phyloP scores from a whole-genome alignment of 2,797 vertebrate genomes.

The Eurystomus glaucurus region DNA sequence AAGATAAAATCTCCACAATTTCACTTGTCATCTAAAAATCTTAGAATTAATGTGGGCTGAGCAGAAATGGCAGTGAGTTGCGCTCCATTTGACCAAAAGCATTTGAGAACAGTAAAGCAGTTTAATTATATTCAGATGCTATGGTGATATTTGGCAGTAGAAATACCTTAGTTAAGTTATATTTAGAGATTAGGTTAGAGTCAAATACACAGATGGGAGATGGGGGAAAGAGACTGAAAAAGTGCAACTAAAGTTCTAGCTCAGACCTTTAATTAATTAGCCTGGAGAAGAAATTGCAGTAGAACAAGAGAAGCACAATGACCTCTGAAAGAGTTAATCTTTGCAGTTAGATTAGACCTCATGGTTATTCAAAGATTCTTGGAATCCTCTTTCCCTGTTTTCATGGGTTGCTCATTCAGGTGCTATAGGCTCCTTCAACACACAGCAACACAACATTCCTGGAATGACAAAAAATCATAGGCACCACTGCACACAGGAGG shows the following conservation, averaged over 20 bases:
- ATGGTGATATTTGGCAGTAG: background rate
- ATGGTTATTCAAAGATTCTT: background rate
- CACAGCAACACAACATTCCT: background rate
- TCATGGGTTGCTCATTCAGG: background rate
- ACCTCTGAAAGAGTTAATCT: slow-evolving; percentile 40
- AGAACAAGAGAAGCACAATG: background rate
- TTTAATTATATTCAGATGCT: slow-evolving; percentile 30
- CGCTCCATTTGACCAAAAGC: background rate
- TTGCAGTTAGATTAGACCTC: background rate
- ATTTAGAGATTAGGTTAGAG: background rate
- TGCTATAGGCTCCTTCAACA: background rate
- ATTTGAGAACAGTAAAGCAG: background rate
- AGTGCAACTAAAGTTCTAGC: background rate
- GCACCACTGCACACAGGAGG: background rate
- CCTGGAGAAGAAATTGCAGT: background rate
- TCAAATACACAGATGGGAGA: slow-evolving; percentile 28
- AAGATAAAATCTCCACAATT: background rate
- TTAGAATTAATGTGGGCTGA: background rate
- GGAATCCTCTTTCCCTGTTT: slow-evolving; percentile 8
- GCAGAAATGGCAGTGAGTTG: background rate
- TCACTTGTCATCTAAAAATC: background rate
- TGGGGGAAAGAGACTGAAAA: background rate
- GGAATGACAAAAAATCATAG: background rate
- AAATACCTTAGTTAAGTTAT: slow-evolving; percentile 1
- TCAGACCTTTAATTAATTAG: slow-evolving; percentile 51